Evolutionary conservation across 2,797 vertebrate genomes (phyloP).

Genomic region (Chaetophractus vellerosus): DNA sequence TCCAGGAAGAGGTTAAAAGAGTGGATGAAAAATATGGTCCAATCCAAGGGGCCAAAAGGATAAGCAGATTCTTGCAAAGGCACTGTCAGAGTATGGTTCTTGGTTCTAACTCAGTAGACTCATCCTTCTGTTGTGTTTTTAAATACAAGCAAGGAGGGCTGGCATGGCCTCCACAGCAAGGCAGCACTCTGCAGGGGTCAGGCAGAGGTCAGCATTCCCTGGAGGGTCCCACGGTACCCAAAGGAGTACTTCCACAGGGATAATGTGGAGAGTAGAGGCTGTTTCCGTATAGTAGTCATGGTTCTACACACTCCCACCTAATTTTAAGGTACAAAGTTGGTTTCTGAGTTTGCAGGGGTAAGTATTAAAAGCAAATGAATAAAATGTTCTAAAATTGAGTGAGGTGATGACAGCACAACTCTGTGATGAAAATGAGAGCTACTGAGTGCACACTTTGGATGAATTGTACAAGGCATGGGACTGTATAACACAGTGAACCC

Average conservation of each 20-base stretch:
- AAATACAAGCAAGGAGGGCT: not conserved
- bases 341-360: constrained; percentile 45
- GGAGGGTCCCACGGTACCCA: not conserved
- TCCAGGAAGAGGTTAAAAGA: not conserved
- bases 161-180: not conserved
- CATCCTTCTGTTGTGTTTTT: constrained; percentile 5
- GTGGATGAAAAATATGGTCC: not conserved
- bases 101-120: constrained; percentile 15
- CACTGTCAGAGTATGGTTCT: not conserved
- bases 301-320: not conserved
- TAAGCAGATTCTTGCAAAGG: not conserved
- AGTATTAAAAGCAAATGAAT: constrained; percentile 20
- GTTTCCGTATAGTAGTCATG: not conserved
- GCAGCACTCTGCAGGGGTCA: not conserved
- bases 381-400: no score
- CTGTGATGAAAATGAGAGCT: no score
- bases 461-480: no score
- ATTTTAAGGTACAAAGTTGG: constrained; percentile 19
- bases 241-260: not conserved
- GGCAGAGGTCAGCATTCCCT: not conserved
- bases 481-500: no score
- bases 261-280: not conserved
- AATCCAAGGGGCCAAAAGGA: not conserved
- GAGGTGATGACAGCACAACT: no score
- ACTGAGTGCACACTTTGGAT: no score